Evolutionary conservation across 2,113 vertebrate genomes (phyloP).

Genomic region (Eira barbara): DNA sequence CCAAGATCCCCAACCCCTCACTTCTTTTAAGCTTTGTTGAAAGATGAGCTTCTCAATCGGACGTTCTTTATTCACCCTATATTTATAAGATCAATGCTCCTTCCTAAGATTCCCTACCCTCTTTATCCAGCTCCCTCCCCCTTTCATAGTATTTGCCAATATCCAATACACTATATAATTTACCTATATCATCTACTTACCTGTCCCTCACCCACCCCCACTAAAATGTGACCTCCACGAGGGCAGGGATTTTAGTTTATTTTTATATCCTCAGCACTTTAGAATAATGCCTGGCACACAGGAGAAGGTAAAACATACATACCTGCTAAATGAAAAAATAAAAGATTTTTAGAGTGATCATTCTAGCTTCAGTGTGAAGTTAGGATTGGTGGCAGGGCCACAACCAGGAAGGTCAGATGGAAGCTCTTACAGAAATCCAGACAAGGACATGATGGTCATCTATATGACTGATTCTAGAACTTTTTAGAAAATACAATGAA

Average conservation of each 20-base stretch:
- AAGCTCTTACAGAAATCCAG: neutral
- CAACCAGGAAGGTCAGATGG: neutral
- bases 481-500: neutral
- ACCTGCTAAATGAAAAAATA: neutral
- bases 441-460: neutral
- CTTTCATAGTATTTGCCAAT: neutral
- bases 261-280: neutral
- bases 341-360: neutral
- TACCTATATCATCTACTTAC: neutral
- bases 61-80: neutral
- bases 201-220: neutral
- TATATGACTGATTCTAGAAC: neutral
- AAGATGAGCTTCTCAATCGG: neutral
- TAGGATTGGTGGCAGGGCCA: neutral
- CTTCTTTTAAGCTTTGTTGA: neutral
- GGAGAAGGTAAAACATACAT: neutral
- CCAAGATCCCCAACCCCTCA: neutral
- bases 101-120: neutral
- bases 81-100: neutral
- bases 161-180: neutral
- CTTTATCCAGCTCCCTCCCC: neutral
- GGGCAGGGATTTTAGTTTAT: neutral
- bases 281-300: neutral
- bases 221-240: neutral
- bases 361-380: neutral